These are phyloP conservation scores for Pararge aegeria DNA, from an alignment of 1,140 invertebrate species.

Conservation along the genomic window DNA sequence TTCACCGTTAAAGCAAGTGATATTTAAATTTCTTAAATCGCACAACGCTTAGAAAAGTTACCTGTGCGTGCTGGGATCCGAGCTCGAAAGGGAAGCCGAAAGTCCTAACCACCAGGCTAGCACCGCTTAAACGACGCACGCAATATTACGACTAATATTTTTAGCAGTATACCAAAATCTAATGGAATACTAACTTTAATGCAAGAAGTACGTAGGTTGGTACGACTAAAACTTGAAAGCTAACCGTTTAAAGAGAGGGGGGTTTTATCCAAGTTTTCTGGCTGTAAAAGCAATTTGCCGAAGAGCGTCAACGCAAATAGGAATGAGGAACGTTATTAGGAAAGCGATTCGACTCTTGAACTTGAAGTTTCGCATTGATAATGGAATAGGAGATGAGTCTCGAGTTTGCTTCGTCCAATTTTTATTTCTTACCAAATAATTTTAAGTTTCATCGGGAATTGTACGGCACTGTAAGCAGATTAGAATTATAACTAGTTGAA, in stretches of 20 bases:
- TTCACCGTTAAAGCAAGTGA: too few relatives aligned
- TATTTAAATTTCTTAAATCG: too few relatives aligned
- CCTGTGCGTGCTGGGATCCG: too few relatives aligned
- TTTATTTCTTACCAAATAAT: neutral
- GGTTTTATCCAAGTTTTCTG: conserved; percentile 20
- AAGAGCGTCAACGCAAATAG: conserved; percentile 28
- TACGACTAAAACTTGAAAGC: conserved; percentile 18
- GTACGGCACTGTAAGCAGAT: neutral
- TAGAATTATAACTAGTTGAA: neutral
- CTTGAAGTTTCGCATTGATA: conserved; percentile 24
- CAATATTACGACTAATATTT: neutral
- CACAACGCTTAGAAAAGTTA: too few relatives aligned
- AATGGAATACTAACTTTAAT: neutral
- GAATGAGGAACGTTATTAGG: conserved; percentile 30
- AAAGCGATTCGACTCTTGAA: conserved; percentile 27
- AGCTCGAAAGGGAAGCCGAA: too few relatives aligned
- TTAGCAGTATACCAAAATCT: neutral
- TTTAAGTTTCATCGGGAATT: conserved; percentile 5
- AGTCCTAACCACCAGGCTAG: too few relatives aligned
- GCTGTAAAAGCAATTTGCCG: conserved; percentile 32
- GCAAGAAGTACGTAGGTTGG: conserved; percentile 6
- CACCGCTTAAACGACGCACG: too few relatives aligned
- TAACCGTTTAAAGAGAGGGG: conserved; percentile 22
- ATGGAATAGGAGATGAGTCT: conserved; percentile 12
- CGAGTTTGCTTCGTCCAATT: neutral